A percentile compares a stretch with the other conserved stretches of the same genome.
Evolutionary conservation across 1,140 invertebrate species (phyloP).

Genomic region (Harpegnathos saltator): DNA sequence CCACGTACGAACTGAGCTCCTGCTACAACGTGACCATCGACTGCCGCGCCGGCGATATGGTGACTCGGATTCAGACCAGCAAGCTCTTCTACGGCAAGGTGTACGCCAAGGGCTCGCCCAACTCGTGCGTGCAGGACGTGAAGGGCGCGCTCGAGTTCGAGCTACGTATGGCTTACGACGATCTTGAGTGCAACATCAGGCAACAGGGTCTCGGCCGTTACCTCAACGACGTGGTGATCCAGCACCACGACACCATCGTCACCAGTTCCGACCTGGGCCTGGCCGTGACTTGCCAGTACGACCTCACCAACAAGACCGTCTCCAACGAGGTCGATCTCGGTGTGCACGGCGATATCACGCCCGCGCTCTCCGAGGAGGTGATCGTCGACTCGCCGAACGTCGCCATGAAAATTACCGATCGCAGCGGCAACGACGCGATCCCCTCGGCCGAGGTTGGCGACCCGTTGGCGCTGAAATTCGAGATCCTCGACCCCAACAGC

Average conservation of each 20-base stretch:
- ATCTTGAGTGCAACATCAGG: conserved; percentile 95
- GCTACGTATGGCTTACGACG: conserved; percentile 95
- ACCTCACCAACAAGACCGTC: conserved; percentile 96
- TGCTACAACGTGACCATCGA: conserved; percentile 98
- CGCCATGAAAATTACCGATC: conserved; percentile 96
- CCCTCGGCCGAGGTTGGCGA: conserved; percentile 95
- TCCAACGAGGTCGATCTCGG: conserved; percentile 96
- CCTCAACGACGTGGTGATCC: conserved; percentile 95
- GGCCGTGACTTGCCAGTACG: conserved; percentile 96
- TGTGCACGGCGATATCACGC: conserved; percentile 94
- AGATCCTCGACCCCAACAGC: conserved; percentile 95
- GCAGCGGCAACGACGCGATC: conserved; percentile 92
- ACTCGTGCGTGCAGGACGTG: conserved; percentile 95
- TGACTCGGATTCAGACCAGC: conserved; percentile 95
- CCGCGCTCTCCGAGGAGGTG: conserved; percentile 92
- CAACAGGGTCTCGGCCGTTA: conserved; percentile 94
- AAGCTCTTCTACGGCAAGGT: conserved; percentile 97
- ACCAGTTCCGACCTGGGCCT: conserved; percentile 97
- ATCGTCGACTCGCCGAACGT: conserved; percentile 97
- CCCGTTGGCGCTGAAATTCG: conserved; percentile 95
- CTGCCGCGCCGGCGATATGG: conserved; percentile 96
- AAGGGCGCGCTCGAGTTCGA: conserved; percentile 94
- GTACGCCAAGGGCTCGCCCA: conserved; percentile 96
- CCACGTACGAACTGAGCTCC: conserved; percentile 96
- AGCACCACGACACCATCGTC: conserved; percentile 97